These are phyloP conservation scores for Acrobasis suavella DNA, from an alignment of 2,888 invertebrate species.

Conservation along the genomic window DNA sequence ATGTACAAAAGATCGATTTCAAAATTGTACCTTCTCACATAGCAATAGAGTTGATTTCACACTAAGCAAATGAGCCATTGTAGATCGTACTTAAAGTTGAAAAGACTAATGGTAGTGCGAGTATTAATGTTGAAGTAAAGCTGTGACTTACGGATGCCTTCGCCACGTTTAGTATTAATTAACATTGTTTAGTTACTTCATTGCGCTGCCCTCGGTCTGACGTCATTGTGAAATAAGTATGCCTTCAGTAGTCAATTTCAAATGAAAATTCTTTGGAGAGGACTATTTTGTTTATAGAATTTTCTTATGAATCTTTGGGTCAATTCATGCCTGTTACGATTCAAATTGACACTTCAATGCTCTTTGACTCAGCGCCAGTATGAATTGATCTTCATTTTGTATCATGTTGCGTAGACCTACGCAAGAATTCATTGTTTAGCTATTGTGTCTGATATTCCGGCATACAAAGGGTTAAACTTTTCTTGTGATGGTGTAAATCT, in stretches of 20 bases:
- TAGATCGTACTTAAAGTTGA: slow-evolving; percentile 69
- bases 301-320: not conserved
- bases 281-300: not conserved
- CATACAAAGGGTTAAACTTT: no score
- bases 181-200: slow-evolving; percentile 49
- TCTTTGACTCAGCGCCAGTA: no score
- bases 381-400: no score
- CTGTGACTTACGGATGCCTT: slow-evolving; percentile 65
- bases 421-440: no score
- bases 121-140: slow-evolving; percentile 53
- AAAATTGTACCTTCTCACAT: slow-evolving; percentile 37
- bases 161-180: slow-evolving; percentile 72
- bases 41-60: slow-evolving; percentile 19
- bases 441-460: no score
- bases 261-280: not conserved
- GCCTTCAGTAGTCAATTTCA: slow-evolving; percentile 17
- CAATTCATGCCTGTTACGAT: no score
- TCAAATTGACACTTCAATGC: no score
- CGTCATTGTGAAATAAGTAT: slow-evolving; percentile 1
- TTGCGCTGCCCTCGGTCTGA: slow-evolving; percentile 47
- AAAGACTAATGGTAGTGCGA: slow-evolving; percentile 65
- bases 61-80: slow-evolving; percentile 22
- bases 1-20: slow-evolving; percentile 47
- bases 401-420: no score
- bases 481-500: not conserved